phyloP scores from a whole-genome alignment of 2,888 invertebrate genomes.

The Clunio marinus region DNA sequence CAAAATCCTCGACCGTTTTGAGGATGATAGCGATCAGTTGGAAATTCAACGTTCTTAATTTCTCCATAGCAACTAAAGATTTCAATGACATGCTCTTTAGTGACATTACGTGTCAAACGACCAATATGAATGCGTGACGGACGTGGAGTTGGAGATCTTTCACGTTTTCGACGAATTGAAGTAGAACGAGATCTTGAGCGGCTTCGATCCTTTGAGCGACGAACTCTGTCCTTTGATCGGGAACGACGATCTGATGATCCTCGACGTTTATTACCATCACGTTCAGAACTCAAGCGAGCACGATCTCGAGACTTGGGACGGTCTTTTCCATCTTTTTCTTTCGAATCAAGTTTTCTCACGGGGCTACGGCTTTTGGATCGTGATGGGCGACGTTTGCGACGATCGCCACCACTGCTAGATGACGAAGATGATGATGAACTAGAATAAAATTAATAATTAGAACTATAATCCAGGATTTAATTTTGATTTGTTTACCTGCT shows the following conservation, averaged over 20 bases:
- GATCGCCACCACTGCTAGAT: conserved; percentile 62
- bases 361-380: conserved; percentile 54
- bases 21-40: conserved; percentile 80
- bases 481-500: conserved; percentile 53
- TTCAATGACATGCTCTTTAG: conserved; percentile 82
- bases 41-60: conserved; percentile 85
- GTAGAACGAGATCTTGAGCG: conserved; percentile 54
- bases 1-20: conserved; percentile 89
- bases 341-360: conserved; percentile 39
- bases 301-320: conserved; percentile 53
- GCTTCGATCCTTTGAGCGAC: background rate
- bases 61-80: conserved; percentile 86
- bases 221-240: background rate
- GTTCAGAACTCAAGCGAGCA: conserved; percentile 42
- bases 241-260: background rate
- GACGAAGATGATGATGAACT: conserved; percentile 61
- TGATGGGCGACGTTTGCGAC: conserved; percentile 61
- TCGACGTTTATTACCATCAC: conserved; percentile 39
- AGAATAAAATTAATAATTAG: conserved; percentile 49
- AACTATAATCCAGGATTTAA: background rate
- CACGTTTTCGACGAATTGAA: conserved; percentile 61
- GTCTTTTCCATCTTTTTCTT: conserved; percentile 52
- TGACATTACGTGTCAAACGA: conserved; percentile 85
- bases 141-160: conserved; percentile 78
- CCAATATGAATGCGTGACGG: conserved; percentile 94